Percentiles rank a stretch among this genome's conserved stretches.
These are phyloP conservation scores for Hirudo medicinalis DNA, from an alignment of 1,140 invertebrate genomes.

Conservation along the genomic window DNA sequence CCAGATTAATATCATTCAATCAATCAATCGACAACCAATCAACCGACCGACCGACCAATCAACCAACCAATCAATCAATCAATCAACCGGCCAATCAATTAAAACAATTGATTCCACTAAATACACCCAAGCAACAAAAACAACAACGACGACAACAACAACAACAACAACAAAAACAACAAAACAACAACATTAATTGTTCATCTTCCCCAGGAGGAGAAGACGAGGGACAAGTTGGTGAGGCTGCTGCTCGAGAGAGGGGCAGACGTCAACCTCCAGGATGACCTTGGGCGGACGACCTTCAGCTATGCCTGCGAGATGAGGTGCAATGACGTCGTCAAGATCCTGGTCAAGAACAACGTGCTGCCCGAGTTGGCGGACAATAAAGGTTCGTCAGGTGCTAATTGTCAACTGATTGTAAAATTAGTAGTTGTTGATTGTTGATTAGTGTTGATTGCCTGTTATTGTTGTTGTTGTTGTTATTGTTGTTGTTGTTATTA, in stretches of 20 bases:
- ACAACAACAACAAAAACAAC: background rate
- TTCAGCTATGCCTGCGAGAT: conserved; percentile 35
- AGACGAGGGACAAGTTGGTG: conserved; percentile 28
- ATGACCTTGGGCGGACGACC: conserved; percentile 29
- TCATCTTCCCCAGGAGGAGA: conserved; percentile 33
- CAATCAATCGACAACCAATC: too few species aligned
- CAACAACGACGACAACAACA: background rate
- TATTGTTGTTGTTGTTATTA: too few species aligned
- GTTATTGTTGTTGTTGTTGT: too few species aligned
- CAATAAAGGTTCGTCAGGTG: conserved; percentile 26
- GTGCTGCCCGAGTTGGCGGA: conserved; percentile 33
- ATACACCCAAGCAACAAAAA: background rate
- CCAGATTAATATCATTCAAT: too few species aligned
- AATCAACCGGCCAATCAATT: background rate
- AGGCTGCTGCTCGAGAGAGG: conserved; percentile 29
- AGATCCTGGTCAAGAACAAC: conserved; percentile 31
- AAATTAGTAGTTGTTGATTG: background rate
- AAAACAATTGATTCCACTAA: too few species aligned
- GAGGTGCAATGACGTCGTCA: conserved; percentile 34
- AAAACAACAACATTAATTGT: background rate
- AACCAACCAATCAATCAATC: background rate
- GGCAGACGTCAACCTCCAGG: conserved; percentile 31
- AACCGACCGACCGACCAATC: too few species aligned
- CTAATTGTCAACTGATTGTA: too few species aligned
- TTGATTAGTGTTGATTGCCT: too few species aligned